Conservation (phyloP, 1,140 invertebrate species). For the Rhagoletis zephyria region DNA sequence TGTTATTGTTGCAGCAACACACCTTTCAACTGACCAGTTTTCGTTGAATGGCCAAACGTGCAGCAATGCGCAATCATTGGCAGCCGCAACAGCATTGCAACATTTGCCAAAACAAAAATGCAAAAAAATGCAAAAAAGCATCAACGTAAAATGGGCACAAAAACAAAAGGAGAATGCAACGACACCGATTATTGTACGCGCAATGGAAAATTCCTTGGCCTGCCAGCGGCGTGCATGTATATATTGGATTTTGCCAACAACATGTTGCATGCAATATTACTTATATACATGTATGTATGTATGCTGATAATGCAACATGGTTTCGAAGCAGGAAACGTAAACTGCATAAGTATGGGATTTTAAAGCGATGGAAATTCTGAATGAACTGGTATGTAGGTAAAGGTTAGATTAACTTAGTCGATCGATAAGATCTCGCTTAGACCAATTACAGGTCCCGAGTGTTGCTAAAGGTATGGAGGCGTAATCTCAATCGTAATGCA, state of each 20-base stretch:
- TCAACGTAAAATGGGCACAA: neutral
- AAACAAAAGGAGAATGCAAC: neutral
- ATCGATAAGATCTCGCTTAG: no score
- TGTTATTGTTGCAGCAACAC: neutral
- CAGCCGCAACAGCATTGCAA: neutral
- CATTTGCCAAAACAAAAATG: neutral
- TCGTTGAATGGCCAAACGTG: constrained; percentile 34
- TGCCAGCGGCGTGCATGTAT: neutral
- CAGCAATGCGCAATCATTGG: constrained; percentile 15
- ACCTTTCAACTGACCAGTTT: constrained; percentile 42
- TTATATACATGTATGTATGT: neutral
- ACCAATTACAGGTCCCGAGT: no score
- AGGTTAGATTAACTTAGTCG: no score
- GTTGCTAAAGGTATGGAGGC: no score
- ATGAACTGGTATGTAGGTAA: no score
- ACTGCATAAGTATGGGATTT: no score
- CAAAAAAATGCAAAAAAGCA: no score
- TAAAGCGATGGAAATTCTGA: no score
- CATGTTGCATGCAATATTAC: neutral
- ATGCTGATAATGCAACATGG: neutral
- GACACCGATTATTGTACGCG: neutral
- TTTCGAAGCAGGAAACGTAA: neutral
- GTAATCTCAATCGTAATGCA: no score
- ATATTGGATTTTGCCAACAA: neutral
- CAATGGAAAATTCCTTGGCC: neutral